phyloP scores from a whole-genome alignment of 2,888 invertebrate genomes.

The Pelosia muscerda region DNA sequence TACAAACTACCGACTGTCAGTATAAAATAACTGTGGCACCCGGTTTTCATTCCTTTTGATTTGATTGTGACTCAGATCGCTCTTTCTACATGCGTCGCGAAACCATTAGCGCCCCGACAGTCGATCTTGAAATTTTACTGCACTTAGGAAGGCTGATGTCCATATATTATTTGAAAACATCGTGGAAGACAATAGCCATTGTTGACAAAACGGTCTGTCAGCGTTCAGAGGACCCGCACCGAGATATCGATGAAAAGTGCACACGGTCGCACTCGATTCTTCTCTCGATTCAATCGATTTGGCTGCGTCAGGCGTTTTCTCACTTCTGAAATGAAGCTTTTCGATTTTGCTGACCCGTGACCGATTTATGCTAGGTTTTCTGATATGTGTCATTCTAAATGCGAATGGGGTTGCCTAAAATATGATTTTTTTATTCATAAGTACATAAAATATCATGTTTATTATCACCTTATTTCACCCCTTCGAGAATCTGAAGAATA shows the following conservation, averaged over 20 bases:
- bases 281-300: conserved; percentile 67
- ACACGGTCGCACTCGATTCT: conserved; percentile 64
- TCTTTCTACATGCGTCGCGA: conserved; percentile 20
- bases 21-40: background rate
- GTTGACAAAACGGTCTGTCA: conserved; percentile 74
- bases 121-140: conserved; percentile 55
- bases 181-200: conserved; percentile 75
- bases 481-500: too few species aligned
- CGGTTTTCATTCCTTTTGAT: background rate
- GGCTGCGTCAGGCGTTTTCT: conserved; percentile 47
- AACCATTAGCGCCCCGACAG: conserved; percentile 42
- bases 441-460: too few species aligned
- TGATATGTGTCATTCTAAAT: background rate
- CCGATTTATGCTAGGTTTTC: background rate
- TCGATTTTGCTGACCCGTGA: conserved; percentile 14
- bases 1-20: background rate
- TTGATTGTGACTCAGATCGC: background rate
- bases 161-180: conserved; percentile 76
- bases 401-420: background rate
- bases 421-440: background rate
- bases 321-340: conserved; percentile 14
- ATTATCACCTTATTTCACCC: too few species aligned
- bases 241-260: conserved; percentile 66
- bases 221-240: conserved; percentile 60
- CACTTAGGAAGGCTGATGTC: conserved; percentile 64